Percentiles rank a stretch among this genome's conserved stretches.
Evolutionary conservation across 1,140 invertebrate species (phyloP).

Genomic region (Drosophila punjabiensis): DNA sequence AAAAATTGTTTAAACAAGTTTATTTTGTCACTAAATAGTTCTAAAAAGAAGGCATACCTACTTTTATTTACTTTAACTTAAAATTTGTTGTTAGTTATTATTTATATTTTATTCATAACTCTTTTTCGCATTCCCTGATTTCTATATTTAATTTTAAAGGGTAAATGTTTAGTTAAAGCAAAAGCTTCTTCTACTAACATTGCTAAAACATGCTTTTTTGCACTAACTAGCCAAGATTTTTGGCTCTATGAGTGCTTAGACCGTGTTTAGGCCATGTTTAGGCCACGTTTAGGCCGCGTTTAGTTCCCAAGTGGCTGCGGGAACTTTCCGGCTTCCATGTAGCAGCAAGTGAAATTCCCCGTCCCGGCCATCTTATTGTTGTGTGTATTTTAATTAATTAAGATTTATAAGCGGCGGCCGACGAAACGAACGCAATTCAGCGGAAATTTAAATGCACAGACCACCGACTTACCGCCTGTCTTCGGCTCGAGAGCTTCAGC

Average conservation of each 20-base stretch:
- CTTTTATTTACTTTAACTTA: too few species aligned
- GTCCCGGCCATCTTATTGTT: constrained; percentile 54
- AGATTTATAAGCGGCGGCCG: constrained; percentile 74
- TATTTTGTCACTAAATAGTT: too few species aligned
- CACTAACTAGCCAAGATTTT: not conserved
- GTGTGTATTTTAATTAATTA: constrained; percentile 81
- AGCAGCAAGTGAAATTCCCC: constrained; percentile 21
- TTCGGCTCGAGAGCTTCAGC: not conserved
- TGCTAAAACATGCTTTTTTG: not conserved
- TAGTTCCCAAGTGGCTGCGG: constrained; percentile 14
- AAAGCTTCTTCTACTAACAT: too few species aligned
- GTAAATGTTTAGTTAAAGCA: not conserved
- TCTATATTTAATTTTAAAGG: not conserved
- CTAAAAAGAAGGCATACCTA: too few species aligned
- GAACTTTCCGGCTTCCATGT: constrained; percentile 11
- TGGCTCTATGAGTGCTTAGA: not conserved
- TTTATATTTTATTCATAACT: too few species aligned
- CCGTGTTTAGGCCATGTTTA: constrained; percentile 11
- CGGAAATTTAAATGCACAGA: constrained; percentile 79
- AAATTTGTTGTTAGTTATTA: too few species aligned
- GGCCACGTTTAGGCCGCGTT: constrained; percentile 13
- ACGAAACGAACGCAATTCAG: constrained; percentile 65
- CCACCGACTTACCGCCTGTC: constrained; percentile 37
- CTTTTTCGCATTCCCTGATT: too few species aligned
- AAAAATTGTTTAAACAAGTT: too few species aligned